Base-by-base conservation (phyloP, 2,888 invertebrate genomes). In the Omphaloscelis lunosa region DNA sequence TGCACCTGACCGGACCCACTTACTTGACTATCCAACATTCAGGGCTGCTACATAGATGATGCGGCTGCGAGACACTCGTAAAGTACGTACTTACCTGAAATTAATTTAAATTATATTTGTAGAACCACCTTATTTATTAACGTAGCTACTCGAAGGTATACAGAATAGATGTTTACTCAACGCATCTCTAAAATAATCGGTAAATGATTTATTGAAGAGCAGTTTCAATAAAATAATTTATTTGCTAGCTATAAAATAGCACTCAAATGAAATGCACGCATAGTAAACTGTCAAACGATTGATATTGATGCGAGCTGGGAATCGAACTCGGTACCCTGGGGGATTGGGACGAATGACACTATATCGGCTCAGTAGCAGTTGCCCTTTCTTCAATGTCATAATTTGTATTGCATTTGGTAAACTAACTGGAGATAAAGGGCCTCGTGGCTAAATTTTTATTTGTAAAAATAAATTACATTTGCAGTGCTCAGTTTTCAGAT, bases 41-140 rank as follows among this genome's bases (percentile, higher is more conserved):
- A 76, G 12, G 41, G 56, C 41, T 15, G 61, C 20, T 80, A 71
- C 83, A 86, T 86, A 82, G 79, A 70, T 77, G 79, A 88, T 84
- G 80, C 59, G 65, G 53, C 34, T 48, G 59, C 66, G 62, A 58
- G n/a, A 23, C 29, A n/a, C 68, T 61, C 68, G 41, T 11, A 71
- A 58, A 58, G 66, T 85, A 85, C 90, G 90, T 89, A 90, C 90
- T 90, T 89, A 90, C 90, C 90, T 90, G 90, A n/a, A 90, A 90
- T 66, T 48, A 1, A 12, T 29, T 27, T 12, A 29, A 45, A 29
- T 20, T 27, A 12, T 29, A 23, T 48, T 66, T 12, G 48, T 23
- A 29, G 2, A 27, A 20, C 6, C 17, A 27, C 2, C 1, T 29
- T 48, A 29, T 48, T 29, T 23, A 66, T 5, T 5, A 12, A 15